phyloP scores from a whole-genome alignment of 2,888 invertebrate genomes.

The Syrphus vitripennis region DNA sequence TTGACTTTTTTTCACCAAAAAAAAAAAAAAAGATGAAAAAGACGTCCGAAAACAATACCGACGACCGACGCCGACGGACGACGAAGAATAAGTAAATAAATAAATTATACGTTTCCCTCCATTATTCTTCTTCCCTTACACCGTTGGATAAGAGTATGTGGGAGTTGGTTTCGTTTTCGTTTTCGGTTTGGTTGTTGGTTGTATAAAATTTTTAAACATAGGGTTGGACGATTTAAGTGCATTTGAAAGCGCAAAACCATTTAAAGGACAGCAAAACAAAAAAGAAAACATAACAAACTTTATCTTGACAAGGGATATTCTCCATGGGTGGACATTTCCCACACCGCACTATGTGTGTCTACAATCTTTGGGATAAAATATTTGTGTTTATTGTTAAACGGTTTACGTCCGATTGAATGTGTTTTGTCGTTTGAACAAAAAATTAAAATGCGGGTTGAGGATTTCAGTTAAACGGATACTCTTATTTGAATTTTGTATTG shows the following conservation, averaged over 20 bases:
- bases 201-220: conserved; percentile 16
- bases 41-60: background rate
- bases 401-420: conserved; percentile 64
- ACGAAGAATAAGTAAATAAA: background rate
- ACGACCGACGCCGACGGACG: background rate
- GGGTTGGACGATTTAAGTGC: conserved; percentile 50
- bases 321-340: conserved; percentile 51
- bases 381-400: conserved; percentile 68
- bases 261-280: conserved; percentile 4
- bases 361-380: conserved; percentile 41
- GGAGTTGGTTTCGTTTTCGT: background rate
- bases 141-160: background rate
- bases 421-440: conserved; percentile 1
- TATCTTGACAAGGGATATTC: conserved; percentile 58
- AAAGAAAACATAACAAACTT: background rate
- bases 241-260: conserved; percentile 48
- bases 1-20: background rate
- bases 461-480: conserved; percentile 12
- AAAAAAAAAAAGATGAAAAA: background rate
- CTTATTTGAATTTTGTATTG: conserved; percentile 19
- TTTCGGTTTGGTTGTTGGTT: background rate
- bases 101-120: conserved; percentile 22
- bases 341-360: conserved; percentile 29
- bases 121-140: background rate
- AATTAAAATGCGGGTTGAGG: background rate